Base-by-base conservation (phyloP, 2,888 invertebrate species). In the Cybosia mesomella region DNA sequence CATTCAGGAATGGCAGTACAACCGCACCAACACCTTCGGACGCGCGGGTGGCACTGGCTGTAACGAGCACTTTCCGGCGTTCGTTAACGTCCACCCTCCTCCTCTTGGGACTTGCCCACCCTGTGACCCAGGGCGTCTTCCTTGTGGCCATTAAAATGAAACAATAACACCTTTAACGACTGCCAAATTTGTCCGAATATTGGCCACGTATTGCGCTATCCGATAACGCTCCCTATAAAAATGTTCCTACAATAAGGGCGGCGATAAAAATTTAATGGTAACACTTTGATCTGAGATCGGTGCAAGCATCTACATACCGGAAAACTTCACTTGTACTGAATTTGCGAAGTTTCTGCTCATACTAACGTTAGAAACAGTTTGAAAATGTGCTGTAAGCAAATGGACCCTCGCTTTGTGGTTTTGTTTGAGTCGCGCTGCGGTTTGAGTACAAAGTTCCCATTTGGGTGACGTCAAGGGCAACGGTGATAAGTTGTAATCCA, bases 361-460 rank as follows among this genome's bases (percentile, higher is more conserved):
- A 62, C 59, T 62, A 74, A 73, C 70, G 76, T 83, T 83, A 67
- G 70, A 67, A 84, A 80, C 80, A 71, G 77, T 82, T 79, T 75
- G 68, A 66, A 81, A 79, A 79, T 80, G 53, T 72, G 76, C 67
- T 79, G 76, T 74, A 77, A 81, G 83, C 79, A 83, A 82, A 78
- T 75, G 76, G 68, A 77, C 75, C 79, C 73, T 79, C 71, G 75
- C 72, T 76, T 67, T 81, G 84, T 65, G 85, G 84, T 81, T 60
- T 71, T 76, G 75, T 84, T 80, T 80, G 82, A 73, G 74, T 68
- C 66, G 43, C 66, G 67, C 53, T 69, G 34, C 22, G 63, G 71
- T 32, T 36, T 53, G 62, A 66, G 58, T 24, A 58, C 59, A 68
- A 80, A 82, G 67, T 81, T 83, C 80, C 74, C 77, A 81, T 79